Evolutionary conservation across 2,888 invertebrate species (phyloP).

Genomic region (Luperina testacea): DNA sequence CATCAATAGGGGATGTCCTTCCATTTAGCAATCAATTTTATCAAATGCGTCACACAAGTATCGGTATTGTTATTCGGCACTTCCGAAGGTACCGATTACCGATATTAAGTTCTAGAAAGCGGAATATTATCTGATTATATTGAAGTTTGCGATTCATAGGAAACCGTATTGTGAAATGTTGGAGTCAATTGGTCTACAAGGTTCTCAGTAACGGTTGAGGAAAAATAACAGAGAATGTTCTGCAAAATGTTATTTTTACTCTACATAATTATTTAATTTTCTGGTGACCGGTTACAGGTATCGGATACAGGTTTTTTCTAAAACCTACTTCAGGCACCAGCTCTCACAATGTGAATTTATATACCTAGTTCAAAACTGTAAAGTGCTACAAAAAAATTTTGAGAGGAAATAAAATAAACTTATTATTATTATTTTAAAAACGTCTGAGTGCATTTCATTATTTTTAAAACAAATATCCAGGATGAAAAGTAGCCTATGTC

Average conservation of each 20-base stretch:
- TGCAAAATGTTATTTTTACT: slow-evolving; percentile 23
- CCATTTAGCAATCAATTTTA: neutral
- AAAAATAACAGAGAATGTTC: slow-evolving; percentile 31
- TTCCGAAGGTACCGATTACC: slow-evolving; percentile 46
- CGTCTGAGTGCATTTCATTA: neutral
- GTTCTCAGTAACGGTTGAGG: slow-evolving; percentile 56
- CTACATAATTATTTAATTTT: no score
- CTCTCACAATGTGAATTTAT: no score
- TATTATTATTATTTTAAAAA: neutral
- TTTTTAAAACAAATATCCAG: neutral
- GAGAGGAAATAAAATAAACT: no score
- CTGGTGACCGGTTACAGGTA: no score
- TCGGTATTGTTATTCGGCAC: slow-evolving; percentile 24
- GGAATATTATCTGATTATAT: slow-evolving; percentile 51
- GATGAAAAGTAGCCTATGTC: neutral
- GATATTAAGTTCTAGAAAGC: slow-evolving; percentile 42
- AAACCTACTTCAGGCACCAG: no score
- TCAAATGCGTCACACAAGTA: slow-evolving; percentile 35
- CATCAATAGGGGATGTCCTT: neutral
- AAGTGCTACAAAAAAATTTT: no score
- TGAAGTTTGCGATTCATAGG: slow-evolving; percentile 44
- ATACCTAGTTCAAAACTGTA: no score
- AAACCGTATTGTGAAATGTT: slow-evolving; percentile 39
- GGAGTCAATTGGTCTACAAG: slow-evolving; percentile 28
- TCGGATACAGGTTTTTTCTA: no score